A percentile compares a stretch with the other conserved stretches of the same genome.
Conservation (phyloP, 2,797 vertebrate genomes). For the Acomys russatus region DNA sequence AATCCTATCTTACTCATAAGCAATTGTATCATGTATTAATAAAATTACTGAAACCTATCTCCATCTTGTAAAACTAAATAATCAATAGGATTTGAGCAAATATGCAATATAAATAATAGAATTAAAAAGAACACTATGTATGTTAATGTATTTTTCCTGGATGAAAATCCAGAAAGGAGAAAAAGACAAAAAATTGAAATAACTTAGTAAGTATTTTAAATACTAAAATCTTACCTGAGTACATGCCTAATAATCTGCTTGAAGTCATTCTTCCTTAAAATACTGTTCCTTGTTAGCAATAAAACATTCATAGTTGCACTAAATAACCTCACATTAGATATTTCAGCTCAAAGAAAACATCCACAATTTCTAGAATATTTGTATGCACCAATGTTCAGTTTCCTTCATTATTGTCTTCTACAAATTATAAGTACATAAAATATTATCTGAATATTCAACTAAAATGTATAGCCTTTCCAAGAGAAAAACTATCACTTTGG, state of each 20-base stretch:
- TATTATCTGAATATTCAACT: not conserved
- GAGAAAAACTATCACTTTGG: conserved; percentile 20
- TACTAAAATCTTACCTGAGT: conserved; percentile 21
- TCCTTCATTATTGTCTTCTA: not conserved
- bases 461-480: conserved; percentile 12
- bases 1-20: conserved; percentile 79
- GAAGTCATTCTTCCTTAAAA: conserved; percentile 3
- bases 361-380: not conserved
- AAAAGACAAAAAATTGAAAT: not conserved
- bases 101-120: conserved; percentile 78
- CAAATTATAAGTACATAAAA: conserved; percentile 23
- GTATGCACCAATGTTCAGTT: not conserved
- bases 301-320: not conserved
- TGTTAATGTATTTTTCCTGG: conserved; percentile 19
- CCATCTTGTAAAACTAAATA: conserved; percentile 63
- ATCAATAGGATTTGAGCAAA: conserved; percentile 45
- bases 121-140: conserved; percentile 14
- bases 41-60: conserved; percentile 83
- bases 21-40: conserved; percentile 73
- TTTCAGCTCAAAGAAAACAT: conserved; percentile 20
- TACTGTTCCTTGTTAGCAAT: not conserved
- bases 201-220: not conserved
- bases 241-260: not conserved
- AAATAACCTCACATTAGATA: not conserved
- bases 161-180: not conserved